Evolutionary conservation across 2,888 invertebrate genomes (phyloP).

Genomic region (Choristoneura rosaceana): DNA sequence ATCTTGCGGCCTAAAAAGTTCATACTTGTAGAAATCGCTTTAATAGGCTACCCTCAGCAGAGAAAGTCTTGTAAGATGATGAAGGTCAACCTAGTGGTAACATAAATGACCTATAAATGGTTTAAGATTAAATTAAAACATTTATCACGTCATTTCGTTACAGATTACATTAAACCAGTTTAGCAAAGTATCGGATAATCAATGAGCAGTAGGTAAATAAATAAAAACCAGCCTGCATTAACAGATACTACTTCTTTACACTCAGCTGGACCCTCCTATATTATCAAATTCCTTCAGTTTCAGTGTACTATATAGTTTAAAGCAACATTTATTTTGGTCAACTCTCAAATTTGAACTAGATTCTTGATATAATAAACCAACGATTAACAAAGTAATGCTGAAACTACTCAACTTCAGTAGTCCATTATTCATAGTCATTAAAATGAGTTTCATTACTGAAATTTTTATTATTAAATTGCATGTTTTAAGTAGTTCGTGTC

Average conservation of each 20-base stretch:
- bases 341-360: background rate
- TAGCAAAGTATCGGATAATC: background rate
- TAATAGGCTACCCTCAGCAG: too few relatives aligned
- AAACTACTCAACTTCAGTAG: background rate
- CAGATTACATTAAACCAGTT: background rate
- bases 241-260: conserved; percentile 18
- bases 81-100: background rate
- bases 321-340: background rate
- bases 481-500: too few relatives aligned
- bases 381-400: background rate
- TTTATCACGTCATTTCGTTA: background rate
- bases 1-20: too few relatives aligned
- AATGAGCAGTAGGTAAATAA: conserved; percentile 13
- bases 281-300: background rate
- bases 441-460: background rate
- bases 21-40: too few relatives aligned
- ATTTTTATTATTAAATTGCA: too few relatives aligned
- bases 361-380: background rate
- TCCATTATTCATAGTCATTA: conserved; percentile 8
- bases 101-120: background rate
- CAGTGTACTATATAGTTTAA: background rate
- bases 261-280: background rate
- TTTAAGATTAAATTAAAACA: background rate
- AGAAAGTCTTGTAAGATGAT: background rate
- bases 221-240: conserved; percentile 19